Evolutionary conservation across 1,140 invertebrate genomes (phyloP), one percentile per base, ranked within the genome.

Genomic region (Babylonia areolata): DNA sequence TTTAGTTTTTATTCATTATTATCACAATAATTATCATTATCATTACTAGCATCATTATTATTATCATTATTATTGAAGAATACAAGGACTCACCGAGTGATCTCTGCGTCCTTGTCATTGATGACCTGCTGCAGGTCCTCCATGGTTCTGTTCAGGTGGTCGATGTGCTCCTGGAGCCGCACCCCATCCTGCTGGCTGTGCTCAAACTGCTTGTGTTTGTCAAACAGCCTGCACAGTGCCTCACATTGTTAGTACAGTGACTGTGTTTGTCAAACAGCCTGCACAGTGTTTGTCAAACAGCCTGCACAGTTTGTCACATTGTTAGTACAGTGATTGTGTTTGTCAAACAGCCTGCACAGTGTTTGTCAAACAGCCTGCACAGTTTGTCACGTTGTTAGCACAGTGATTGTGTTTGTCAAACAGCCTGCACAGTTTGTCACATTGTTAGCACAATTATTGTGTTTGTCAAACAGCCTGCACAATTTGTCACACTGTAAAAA

Each of bases 201-300:
- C 79, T 93, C 92, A 86, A 89, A 90, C 71, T 91, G 90, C 46
- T 91, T 92, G 84, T 94, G 92, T 78, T 93, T 94, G 54, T 92
- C 90, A 91, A 93, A 93, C 78, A 94, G 35, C 82, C 82, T 84
- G 64, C 78, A 80, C 6, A 33, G 28, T 51, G 46, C 9, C 46
- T 11, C 9, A 51, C 46, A 51, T 11, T 23, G 28, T 23, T 64
- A 23, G 28, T 92, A 86, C 88, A 90, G 46, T 91, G 90, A 46
- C 90, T 91, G 81, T 93, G 91, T 79, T 93, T 93, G 54, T 92
- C 90, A 91, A 93, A 93, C 78, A 94, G 35, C 81, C 81, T 84
- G n/a, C 78, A 64, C 58, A 64, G 5, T n/a, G 28, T 64, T 23
- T 20, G 58, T 64, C 58, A 73, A 73, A 73, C 31, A 73, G 33